Evolutionary conservation across 2,888 invertebrate species (phyloP).

Genomic region (Papilio demoleus): DNA sequence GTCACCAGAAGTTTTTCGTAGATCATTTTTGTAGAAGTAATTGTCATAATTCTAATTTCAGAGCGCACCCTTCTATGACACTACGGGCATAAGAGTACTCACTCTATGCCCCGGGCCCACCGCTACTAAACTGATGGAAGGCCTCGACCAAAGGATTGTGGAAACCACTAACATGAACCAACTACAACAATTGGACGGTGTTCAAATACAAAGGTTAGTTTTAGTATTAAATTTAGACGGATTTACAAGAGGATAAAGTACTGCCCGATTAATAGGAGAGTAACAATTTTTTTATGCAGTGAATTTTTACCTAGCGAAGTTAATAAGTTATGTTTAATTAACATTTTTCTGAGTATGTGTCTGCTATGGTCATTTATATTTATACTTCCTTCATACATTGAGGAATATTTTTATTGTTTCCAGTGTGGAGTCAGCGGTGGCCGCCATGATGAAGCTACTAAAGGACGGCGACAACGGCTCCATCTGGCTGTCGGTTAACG

Average conservation of each 20-base stretch:
- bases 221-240: not conserved
- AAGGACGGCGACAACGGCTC: constrained; percentile 50
- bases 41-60: constrained; percentile 2
- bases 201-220: constrained; percentile 6
- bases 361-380: too few relatives aligned
- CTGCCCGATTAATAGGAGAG: too few relatives aligned
- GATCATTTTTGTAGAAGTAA: too few relatives aligned
- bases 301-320: too few relatives aligned
- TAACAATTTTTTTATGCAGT: too few relatives aligned
- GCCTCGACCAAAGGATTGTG: not conserved
- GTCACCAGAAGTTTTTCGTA: too few relatives aligned
- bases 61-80: constrained; percentile 8
- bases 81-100: constrained; percentile 5
- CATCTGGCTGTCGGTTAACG: constrained; percentile 48
- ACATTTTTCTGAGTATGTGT: too few relatives aligned
- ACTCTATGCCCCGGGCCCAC: constrained; percentile 13
- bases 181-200: not conserved
- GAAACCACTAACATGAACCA: not conserved
- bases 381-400: not conserved
- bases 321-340: too few relatives aligned
- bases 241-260: too few relatives aligned
- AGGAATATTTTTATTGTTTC: constrained; percentile 22
- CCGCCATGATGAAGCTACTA: constrained; percentile 48
- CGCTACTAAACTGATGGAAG: constrained; percentile 12
- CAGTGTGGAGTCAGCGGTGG: constrained; percentile 51